These are phyloP conservation scores for Stegodyphus mimosarum DNA, from an alignment of 1,140 invertebrate genomes.

Conservation along the genomic window DNA sequence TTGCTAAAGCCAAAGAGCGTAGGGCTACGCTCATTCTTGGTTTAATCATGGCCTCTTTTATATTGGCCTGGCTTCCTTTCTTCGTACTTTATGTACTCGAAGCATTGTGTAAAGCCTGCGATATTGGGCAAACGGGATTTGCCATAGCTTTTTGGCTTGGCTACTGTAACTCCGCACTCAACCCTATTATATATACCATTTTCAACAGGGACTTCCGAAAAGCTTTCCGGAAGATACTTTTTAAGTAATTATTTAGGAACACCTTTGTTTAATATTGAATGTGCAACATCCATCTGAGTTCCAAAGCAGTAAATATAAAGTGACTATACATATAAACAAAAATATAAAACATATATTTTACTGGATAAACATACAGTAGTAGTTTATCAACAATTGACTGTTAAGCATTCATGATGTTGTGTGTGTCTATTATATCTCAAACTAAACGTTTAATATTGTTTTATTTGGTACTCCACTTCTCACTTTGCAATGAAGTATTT, in stretches of 20 bases:
- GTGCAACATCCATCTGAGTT: background rate
- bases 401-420: background rate
- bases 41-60: constrained; percentile 98
- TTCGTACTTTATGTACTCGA: constrained; percentile 94
- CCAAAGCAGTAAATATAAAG: no score
- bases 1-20: constrained; percentile 96
- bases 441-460: background rate
- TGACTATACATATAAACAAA: no score
- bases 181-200: constrained; percentile 98
- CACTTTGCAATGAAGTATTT: background rate
- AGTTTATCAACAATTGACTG: background rate
- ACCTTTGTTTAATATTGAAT: background rate
- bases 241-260: constrained; percentile 76
- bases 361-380: background rate
- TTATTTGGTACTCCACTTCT: background rate
- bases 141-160: constrained; percentile 98
- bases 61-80: constrained; percentile 98
- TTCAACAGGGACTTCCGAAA: constrained; percentile 98
- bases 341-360: no score
- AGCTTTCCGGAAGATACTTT: constrained; percentile 93
- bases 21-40: constrained; percentile 95
- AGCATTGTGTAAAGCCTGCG: constrained; percentile 80
- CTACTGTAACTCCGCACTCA: constrained; percentile 98
- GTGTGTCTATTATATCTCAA: background rate
- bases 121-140: constrained; percentile 83